Percentiles rank a stretch among this genome's conserved stretches.
phyloP scores from a whole-genome alignment of 30 jellyfish, hydroid and myxozoan genomes.

The Hydractinia echinata region DNA sequence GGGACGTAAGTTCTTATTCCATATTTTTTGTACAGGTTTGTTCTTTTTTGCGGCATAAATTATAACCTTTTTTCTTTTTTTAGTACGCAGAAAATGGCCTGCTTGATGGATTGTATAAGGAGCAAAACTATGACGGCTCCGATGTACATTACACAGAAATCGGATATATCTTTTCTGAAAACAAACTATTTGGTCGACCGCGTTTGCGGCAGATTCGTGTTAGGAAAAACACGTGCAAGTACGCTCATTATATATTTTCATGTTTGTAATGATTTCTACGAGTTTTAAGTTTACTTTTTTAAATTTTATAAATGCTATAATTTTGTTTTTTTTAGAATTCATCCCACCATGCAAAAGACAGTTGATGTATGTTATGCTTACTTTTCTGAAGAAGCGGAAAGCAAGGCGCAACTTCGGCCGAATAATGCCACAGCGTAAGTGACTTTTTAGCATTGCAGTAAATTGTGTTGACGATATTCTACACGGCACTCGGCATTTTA shows the following conservation, averaged over 20 bases:
- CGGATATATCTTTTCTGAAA: constrained; percentile 45
- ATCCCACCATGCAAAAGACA: constrained; percentile 7
- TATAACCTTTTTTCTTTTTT: background rate
- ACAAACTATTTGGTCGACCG: constrained; percentile 38
- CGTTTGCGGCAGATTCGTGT: constrained; percentile 42
- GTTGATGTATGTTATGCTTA: constrained; percentile 29
- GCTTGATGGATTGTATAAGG: constrained; percentile 29
- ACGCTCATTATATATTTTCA: background rate
- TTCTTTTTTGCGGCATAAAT: background rate
- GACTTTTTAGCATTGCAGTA: background rate
- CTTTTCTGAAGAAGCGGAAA: constrained; percentile 18
- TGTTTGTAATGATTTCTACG: background rate
- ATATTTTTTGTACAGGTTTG: background rate
- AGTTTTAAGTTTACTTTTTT: background rate
- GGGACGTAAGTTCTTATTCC: constrained; percentile 49
- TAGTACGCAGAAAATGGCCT: constrained; percentile 66
- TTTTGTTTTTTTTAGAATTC: constrained; percentile 11
- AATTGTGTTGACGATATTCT: background rate
- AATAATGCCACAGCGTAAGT: constrained; percentile 50
- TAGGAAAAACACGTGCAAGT: constrained; percentile 43
- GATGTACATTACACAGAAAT: constrained; percentile 23
- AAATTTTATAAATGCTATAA: background rate
- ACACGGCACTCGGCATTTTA: background rate
- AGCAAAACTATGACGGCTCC: constrained; percentile 33
- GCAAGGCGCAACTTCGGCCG: constrained; percentile 7